Conservation (phyloP, 2,113 vertebrate species). For the Brachyhypopomus occidentalis region DNA sequence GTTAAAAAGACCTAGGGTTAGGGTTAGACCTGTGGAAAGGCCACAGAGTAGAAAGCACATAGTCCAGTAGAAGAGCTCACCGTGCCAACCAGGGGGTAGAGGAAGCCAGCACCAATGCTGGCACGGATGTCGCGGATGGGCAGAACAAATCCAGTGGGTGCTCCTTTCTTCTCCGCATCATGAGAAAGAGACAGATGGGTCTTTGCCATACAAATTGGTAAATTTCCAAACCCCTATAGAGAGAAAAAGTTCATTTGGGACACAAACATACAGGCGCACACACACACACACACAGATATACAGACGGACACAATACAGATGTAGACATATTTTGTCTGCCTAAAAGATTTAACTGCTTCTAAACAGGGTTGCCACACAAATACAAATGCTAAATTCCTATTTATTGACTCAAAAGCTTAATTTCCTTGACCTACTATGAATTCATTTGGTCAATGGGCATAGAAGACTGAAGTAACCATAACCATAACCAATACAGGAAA, state of each 20-base stretch:
- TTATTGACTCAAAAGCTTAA: too few species aligned
- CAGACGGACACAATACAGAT: too few species aligned
- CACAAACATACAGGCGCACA: background rate
- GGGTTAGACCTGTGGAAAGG: too few species aligned
- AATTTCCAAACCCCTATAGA: conserved; percentile 85
- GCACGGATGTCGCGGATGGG: conserved; percentile 94
- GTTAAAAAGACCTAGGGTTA: too few species aligned
- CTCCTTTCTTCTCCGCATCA: conserved; percentile 92
- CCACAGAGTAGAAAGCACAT: background rate
- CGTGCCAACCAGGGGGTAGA: conserved; percentile 93
- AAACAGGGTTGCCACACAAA: too few species aligned
- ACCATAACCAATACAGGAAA: too few species aligned
- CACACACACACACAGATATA: background rate
- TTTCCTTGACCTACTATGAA: too few species aligned
- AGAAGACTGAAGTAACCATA: too few species aligned
- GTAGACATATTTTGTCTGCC: too few species aligned
- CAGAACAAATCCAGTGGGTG: conserved; percentile 87
- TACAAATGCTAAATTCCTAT: too few species aligned
- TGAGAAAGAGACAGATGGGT: conserved; percentile 96
- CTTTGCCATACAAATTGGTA: conserved; percentile 99
- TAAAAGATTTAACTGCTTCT: too few species aligned
- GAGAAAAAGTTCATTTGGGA: background rate
- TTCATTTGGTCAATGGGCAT: too few species aligned
- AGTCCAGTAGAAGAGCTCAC: conserved; percentile 69
- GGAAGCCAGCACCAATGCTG: conserved; percentile 92